A percentile compares a stretch with the other conserved stretches of the same genome.
These are phyloP conservation scores for Ceratotherium simum DNA, from an alignment of 2,113 vertebrate species.

Conservation along the genomic window DNA sequence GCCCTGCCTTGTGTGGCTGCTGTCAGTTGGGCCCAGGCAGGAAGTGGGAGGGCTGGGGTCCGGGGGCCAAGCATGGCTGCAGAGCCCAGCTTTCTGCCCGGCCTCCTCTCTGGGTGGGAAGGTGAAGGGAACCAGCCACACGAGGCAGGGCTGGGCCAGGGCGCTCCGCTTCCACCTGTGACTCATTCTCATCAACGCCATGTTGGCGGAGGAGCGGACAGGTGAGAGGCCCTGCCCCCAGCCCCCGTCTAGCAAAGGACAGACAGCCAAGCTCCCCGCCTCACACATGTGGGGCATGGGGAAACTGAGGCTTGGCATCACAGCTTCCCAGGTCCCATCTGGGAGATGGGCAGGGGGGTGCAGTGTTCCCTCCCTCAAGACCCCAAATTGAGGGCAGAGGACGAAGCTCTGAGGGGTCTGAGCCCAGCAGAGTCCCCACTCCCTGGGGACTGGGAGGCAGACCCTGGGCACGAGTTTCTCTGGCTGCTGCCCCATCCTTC, in stretches of 20 bases:
- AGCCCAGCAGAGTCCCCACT: background rate
- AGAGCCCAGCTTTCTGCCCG: background rate
- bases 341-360: background rate
- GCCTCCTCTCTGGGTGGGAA: background rate
- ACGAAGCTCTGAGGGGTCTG: background rate
- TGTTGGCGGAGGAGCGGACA: background rate
- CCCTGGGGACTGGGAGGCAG: background rate
- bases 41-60: background rate
- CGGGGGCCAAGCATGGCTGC: background rate
- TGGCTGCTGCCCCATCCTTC: fast-evolving
- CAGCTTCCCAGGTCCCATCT: background rate
- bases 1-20: too few species aligned
- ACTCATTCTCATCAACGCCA: fast-evolving
- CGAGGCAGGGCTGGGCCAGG: background rate
- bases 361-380: background rate
- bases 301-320: background rate
- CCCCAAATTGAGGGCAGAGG: background rate
- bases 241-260: background rate
- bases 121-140: background rate
- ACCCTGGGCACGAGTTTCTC: background rate
- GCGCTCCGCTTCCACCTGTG: background rate
- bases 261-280: background rate
- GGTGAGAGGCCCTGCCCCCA: background rate
- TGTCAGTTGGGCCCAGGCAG: background rate
- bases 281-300: background rate